Evolutionary conservation across 2,888 invertebrate genomes (phyloP), one percentile per base, ranked within the genome.

Genomic region (Pomacea canaliculata): DNA sequence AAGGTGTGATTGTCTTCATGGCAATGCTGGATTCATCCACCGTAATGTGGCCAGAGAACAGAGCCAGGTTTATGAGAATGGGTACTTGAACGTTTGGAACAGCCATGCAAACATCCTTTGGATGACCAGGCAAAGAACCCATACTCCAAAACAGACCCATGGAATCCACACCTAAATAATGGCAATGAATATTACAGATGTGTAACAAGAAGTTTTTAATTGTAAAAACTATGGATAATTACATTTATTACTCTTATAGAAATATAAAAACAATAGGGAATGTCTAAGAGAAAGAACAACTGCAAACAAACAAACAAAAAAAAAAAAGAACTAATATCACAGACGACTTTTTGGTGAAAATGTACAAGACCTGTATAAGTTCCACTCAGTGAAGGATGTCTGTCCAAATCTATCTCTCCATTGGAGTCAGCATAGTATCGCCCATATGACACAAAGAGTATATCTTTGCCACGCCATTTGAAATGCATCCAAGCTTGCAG

Each of bases 101-200:
- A 23, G 81, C 69, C 48, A 87, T 75, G 46, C 85, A 74, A 4
- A 77, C 48, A 3, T 68, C 60, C 16, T 80, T 83, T 18, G 60
- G 60, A 1, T 75, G 71, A n/a, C 78, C 77, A 19, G 76, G 76
- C 16, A 76, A 78, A 51, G 79, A 71, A 16, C 76, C 78, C 78
- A 85, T 70, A 69, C 84, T 83, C 85, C 87, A 87, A 59, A 88
- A 81, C 23, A 88, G 78, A 12, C 87, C 88, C 85, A 87, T 85
- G 16, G 84, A 83, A 37, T 87, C 84, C 19, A 83, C 78, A 49
- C 87, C 88, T 85, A 78, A 27, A 70, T 46, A 59, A 10, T n/a
- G 46, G 4, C 16, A 51, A 27, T 19, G 19, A 60, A 19, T 71
- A 19, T 18, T 16, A n/a, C 59, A 23, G 10, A 23, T 37, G 37